Conservation (phyloP, 2,888 invertebrate genomes). For the Pterobdella sp. region DNA sequence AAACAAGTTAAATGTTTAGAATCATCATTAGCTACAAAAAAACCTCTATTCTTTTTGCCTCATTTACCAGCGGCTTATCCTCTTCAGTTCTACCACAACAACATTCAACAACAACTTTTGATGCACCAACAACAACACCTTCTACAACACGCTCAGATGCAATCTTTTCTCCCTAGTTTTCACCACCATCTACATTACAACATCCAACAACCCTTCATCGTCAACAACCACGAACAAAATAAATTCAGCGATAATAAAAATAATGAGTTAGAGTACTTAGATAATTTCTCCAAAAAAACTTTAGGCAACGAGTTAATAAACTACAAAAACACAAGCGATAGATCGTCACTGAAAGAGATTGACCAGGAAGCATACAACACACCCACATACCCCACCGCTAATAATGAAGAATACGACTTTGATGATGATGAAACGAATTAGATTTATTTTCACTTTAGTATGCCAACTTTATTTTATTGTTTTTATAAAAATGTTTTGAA, state of each 20-base stretch:
- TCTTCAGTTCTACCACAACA: conserved; percentile 10
- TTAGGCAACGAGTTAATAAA: no score
- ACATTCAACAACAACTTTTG: conserved; percentile 1
- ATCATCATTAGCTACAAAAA: neutral
- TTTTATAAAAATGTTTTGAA: no score
- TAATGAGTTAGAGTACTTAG: no score
- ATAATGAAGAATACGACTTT: neutral
- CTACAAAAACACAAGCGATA: no score
- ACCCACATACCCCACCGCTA: neutral
- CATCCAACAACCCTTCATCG: neutral
- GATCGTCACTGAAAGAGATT: no score
- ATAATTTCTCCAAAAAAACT: no score
- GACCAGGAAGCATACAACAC: neutral
- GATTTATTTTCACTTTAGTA: no score
- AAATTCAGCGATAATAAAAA: no score
- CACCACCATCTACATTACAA: conserved; percentile 2
- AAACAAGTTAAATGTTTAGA: neutral
- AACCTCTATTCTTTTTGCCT: no score
- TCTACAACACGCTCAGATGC: neutral
- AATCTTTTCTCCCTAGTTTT: neutral
- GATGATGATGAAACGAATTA: conserved; percentile 3
- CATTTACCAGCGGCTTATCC: no score
- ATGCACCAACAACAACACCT: conserved; percentile 6
- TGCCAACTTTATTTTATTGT: no score
- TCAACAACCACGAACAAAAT: neutral